Conservation (phyloP, 1,140 invertebrate species). For the Bombus waltoni region DNA sequence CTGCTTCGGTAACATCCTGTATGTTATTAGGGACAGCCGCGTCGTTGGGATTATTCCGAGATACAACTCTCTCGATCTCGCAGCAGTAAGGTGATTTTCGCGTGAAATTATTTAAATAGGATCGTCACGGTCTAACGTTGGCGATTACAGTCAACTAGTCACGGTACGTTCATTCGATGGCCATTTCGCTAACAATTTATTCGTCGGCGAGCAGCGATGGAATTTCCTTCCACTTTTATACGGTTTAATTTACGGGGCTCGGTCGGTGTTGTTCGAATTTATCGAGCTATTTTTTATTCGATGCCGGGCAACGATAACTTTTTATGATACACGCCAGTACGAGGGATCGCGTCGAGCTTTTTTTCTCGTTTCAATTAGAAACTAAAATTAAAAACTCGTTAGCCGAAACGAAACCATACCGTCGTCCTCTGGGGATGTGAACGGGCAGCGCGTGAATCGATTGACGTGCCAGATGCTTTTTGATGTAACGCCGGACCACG, state of each 20-base stretch:
- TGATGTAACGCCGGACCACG: not conserved
- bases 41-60: not conserved
- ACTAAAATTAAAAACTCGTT: conserved; percentile 41
- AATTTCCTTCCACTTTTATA: conserved; percentile 31
- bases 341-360: not conserved
- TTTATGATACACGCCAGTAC: conserved; percentile 27
- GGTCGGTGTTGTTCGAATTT: conserved; percentile 28
- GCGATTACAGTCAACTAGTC: conserved; percentile 1
- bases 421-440: not conserved
- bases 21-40: too few relatives aligned
- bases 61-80: too few relatives aligned
- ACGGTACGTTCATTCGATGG: not conserved
- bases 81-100: not conserved
- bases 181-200: conserved; percentile 13
- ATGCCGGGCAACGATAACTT: conserved; percentile 24
- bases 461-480: conserved; percentile 22
- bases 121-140: not conserved
- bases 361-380: conserved; percentile 37
- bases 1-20: too few relatives aligned
- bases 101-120: not conserved
- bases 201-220: not conserved
- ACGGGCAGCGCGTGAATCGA: not conserved
- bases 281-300: conserved; percentile 38
- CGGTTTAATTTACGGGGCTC: conserved; percentile 28
- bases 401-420: conserved; percentile 1